phyloP scores from a whole-genome alignment of 2,888 invertebrate genomes.

The Epiblema foenella region DNA sequence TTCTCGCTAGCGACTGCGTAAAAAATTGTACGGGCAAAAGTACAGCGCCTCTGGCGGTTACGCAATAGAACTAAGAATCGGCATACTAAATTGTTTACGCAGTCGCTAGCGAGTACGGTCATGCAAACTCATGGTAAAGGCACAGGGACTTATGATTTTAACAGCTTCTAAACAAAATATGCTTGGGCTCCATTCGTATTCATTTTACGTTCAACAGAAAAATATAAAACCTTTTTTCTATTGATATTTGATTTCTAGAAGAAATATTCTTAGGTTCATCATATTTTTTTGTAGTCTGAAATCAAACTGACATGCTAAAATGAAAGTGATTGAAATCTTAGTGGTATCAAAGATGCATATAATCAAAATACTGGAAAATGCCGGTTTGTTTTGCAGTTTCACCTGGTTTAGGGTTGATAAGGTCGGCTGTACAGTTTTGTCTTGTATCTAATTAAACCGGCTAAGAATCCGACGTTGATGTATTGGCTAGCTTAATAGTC shows the following conservation, averaged over 20 bases:
- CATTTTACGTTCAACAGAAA: not conserved
- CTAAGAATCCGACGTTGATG: conserved; percentile 4
- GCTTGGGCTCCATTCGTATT: not conserved
- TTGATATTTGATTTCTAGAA: no score
- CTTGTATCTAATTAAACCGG: not conserved
- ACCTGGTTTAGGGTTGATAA: not conserved
- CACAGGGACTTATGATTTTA: not conserved
- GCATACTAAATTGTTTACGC: no score
- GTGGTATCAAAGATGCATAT: not conserved
- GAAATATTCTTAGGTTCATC: no score
- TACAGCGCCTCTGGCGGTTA: no score
- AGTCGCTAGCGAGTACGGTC: no score
- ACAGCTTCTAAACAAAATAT: not conserved
- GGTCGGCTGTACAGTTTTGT: not conserved
- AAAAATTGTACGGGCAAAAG: no score
- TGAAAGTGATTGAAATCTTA: not conserved
- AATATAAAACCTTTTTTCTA: not conserved
- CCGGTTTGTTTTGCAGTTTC: not conserved
- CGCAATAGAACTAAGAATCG: no score
- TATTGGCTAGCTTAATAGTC: conserved; percentile 21
- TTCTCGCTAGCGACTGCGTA: no score
- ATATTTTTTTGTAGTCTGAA: no score
- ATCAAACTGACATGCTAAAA: no score
- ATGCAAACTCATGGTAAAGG: no score
- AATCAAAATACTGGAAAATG: not conserved